A percentile compares a stretch with the other conserved stretches of the same genome.
Conservation (phyloP, 1,140 invertebrate genomes). For the Drosophila sp. region DNA sequence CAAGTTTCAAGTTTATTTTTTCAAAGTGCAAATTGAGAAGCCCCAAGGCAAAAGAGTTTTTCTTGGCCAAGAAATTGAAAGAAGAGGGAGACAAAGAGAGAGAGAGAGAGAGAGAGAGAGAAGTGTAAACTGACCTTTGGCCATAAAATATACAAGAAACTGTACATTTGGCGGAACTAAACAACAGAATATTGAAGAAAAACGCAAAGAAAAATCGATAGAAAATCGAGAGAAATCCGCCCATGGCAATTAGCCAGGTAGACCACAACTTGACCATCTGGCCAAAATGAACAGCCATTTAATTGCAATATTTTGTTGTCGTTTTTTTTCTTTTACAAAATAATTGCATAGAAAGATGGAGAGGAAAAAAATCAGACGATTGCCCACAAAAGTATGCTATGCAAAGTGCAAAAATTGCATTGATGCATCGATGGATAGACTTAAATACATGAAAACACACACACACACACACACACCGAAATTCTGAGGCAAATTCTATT, state of each 20-base stretch:
- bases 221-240: not conserved
- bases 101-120: not conserved
- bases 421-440: not conserved
- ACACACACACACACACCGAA: constrained; percentile 17
- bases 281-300: constrained; percentile 16
- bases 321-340: constrained; percentile 1
- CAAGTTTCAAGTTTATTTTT: constrained; percentile 21
- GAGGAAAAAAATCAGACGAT: not conserved
- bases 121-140: not conserved
- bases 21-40: constrained; percentile 22
- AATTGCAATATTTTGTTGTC: constrained; percentile 45
- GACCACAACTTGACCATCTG: constrained; percentile 3
- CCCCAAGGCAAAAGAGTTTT: constrained; percentile 10
- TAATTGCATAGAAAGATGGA: constrained; percentile 33
- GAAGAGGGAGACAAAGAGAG: not conserved
- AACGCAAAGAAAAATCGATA: not conserved
- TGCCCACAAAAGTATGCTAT: constrained; percentile 9
- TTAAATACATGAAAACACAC: not conserved
- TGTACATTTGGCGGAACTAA: not conserved
- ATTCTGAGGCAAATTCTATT: constrained; percentile 8
- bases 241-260: constrained; percentile 2
- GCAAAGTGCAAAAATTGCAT: constrained; percentile 11
- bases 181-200: not conserved
- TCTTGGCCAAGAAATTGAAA: constrained; percentile 6
- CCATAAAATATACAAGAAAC: constrained; percentile 4